Percentiles rank a stretch among this genome's conserved stretches.
Conservation (phyloP, 2,113 vertebrate species). For the Pachypanchax playfairii region DNA sequence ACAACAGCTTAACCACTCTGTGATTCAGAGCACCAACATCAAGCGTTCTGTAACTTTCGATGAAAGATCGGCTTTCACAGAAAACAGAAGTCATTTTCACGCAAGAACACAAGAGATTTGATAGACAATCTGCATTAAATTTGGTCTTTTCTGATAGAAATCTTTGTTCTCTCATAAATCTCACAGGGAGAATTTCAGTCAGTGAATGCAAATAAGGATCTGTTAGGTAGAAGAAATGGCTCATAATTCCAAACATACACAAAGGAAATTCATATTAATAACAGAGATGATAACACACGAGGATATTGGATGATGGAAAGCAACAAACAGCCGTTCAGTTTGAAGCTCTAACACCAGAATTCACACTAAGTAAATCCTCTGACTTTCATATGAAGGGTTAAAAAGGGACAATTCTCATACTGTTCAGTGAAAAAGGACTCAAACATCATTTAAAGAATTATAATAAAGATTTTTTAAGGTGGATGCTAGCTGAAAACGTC, state of each 20-base stretch:
- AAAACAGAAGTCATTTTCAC: neutral
- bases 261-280: neutral
- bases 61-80: constrained; percentile 7
- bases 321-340: too few relatives aligned
- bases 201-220: neutral
- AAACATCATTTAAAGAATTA: too few relatives aligned
- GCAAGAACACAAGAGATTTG: neutral
- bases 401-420: too few relatives aligned
- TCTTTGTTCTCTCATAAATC: neutral
- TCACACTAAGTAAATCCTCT: too few relatives aligned
- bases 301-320: too few relatives aligned
- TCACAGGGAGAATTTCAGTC: too few relatives aligned
- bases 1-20: constrained; percentile 11
- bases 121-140: neutral
- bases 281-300: too few relatives aligned
- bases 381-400: too few relatives aligned
- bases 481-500: neutral
- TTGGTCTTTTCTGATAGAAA: neutral
- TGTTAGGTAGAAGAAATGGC: neutral
- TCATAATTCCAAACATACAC: neutral
- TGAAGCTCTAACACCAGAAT: too few relatives aligned
- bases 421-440: too few relatives aligned
- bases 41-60: constrained; percentile 26
- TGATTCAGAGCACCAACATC: constrained; percentile 28
- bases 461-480: neutral